Conservation (phyloP, 2,797 vertebrate species). For the Phrynocephalus guinanensis region DNA sequence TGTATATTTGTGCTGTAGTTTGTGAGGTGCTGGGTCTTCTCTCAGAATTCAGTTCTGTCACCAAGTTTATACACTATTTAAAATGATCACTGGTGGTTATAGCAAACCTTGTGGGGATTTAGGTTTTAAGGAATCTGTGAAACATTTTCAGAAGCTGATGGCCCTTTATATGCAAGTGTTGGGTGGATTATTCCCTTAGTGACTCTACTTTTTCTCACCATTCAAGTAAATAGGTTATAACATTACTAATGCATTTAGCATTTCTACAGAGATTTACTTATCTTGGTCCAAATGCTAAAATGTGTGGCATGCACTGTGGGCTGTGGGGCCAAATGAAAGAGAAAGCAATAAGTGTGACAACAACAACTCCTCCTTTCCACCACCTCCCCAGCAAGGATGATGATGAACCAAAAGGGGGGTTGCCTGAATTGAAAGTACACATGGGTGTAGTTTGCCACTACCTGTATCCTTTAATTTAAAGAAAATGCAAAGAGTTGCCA, state of each 20-base stretch:
- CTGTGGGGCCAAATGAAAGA: background rate
- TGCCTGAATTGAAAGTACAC: too few species aligned
- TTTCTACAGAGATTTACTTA: background rate
- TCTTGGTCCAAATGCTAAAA: background rate
- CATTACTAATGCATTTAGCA: background rate
- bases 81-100: background rate
- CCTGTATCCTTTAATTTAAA: too few species aligned
- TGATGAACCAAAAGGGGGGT: background rate
- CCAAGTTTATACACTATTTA: background rate
- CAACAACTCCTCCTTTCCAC: background rate
- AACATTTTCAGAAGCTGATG: background rate
- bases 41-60: background rate
- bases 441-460: background rate
- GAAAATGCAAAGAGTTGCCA: background rate
- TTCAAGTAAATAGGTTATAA: background rate
- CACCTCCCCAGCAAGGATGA: background rate
- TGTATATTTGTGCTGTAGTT: too few species aligned
- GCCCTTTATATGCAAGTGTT: background rate
- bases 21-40: background rate
- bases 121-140: constrained; percentile 4
- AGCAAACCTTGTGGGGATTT: background rate
- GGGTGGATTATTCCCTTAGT: background rate
- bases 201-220: constrained; percentile 3
- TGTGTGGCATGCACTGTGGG: background rate
- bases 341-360: background rate